A percentile compares a stretch with the other conserved stretches of the same genome.
Conservation (phyloP, 1,140 invertebrate species). For the Drosophila santomea region DNA sequence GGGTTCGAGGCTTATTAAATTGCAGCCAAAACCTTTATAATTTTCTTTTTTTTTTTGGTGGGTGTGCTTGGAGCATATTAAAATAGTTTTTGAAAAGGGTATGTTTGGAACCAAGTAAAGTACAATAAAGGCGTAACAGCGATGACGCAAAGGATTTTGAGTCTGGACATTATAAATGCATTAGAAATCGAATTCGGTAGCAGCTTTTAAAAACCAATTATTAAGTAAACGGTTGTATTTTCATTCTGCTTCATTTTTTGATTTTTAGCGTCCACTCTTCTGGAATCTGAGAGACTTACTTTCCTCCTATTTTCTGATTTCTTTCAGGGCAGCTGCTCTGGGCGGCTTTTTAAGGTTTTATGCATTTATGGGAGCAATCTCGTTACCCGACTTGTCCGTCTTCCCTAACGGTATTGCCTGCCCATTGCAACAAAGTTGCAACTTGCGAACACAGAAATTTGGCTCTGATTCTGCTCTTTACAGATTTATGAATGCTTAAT, state of each 20-base stretch:
- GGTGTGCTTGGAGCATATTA: conserved; percentile 46
- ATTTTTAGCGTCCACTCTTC: conserved; percentile 5
- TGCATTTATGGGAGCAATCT: conserved; percentile 67
- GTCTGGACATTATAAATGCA: conserved; percentile 70
- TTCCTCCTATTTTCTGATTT: conserved; percentile 10
- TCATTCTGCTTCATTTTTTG: not conserved
- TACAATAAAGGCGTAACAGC: conserved; percentile 54
- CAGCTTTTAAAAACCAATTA: conserved; percentile 67
- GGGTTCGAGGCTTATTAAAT: conserved; percentile 70
- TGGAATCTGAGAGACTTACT: not conserved
- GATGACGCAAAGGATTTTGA: conserved; percentile 73
- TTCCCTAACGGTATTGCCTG: conserved; percentile 57
- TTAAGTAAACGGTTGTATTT: conserved; percentile 23
- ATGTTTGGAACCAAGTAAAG: not conserved
- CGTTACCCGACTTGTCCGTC: conserved; percentile 30
- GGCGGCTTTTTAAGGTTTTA: conserved; percentile 46
- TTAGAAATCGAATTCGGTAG: conserved; percentile 46
- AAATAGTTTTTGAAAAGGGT: conserved; percentile 15
- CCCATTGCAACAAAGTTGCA: conserved; percentile 54
- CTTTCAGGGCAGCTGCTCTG: conserved; percentile 52
- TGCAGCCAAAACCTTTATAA: conserved; percentile 72
- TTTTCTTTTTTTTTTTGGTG: not conserved
- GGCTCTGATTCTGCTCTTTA: conserved; percentile 32
- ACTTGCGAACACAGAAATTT: not conserved
- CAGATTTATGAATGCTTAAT: conserved; percentile 46